Base-by-base conservation (phyloP, 2,113 vertebrate species). In the Egretta garzetta region DNA sequence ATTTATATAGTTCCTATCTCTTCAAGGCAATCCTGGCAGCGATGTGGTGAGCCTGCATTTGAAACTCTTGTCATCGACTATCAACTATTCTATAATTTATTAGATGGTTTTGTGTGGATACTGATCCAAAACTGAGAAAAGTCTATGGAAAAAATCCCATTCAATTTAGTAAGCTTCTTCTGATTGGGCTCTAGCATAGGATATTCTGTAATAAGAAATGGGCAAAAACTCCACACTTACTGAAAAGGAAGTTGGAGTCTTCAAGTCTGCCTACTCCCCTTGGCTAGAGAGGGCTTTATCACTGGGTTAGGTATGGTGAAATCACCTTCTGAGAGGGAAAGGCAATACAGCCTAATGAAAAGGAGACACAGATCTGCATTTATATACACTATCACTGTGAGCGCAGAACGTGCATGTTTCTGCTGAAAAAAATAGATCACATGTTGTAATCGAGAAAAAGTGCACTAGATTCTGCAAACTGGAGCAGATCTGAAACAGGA, bases 111-210 rank as follows among this genome's bases (percentile, higher is more conserved):
- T 77, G 63, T 84, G 63, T 32, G 43, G 37, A 74, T 33, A 76
- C 20, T 30, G 18, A 67, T 92, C 81, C 64, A 96, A 96, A 95
- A 86, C 35, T 33, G 72, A 84, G 75, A 95, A 50, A 92, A 95
- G 9, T 14, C 55, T 58, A 49, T 86, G 83, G 74, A 76, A 83
- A 96, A 86, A 89, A 63, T 35, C 19, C 7, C 9, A 17, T 62
- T 73, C 16, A 73, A 80, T 80, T 88, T 27, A 66, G 56, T 86
- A 88, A 73, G 6, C 7, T 86, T 32, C 33, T 80, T 68, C 85
- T 63, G 28, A 52, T 5, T 59, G 14, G 32, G 27, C 35, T 83
- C 9, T 93, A 66, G 12, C 67, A 37, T 39, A 80, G 64, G 10
- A 62, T 70, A 77, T 73, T 82, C 82, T 90, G 45, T 62, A 73